Evolutionary conservation across 2,113 vertebrate species (phyloP).

Genomic region (Vanacampus margaritifer): DNA sequence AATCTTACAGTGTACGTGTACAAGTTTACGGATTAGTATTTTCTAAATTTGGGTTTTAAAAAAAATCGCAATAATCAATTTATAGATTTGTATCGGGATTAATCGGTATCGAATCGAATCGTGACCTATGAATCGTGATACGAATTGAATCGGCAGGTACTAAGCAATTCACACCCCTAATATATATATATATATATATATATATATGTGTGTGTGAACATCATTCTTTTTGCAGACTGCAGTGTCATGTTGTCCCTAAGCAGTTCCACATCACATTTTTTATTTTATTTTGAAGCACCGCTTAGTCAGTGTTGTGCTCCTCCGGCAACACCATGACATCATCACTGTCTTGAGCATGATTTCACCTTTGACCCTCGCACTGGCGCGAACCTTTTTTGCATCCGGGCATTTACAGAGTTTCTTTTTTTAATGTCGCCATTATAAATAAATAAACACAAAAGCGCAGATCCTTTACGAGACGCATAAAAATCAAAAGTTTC

Average conservation of each 20-base stretch:
- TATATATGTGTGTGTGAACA: too few species aligned
- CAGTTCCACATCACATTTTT: not conserved
- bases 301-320: not conserved
- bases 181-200: too few species aligned
- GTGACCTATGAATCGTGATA: too few species aligned
- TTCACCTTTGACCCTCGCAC: not conserved
- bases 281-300: not conserved
- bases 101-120: too few species aligned
- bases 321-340: not conserved
- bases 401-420: not conserved
- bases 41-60: too few species aligned
- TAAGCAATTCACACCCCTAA: too few species aligned
- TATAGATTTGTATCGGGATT: too few species aligned
- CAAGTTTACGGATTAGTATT: too few species aligned
- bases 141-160: too few species aligned
- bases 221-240: not conserved
- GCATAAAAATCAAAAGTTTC: not conserved
- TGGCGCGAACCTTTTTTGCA: not conserved
- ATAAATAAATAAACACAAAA: not conserved
- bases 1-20: too few species aligned
- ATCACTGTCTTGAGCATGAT: not conserved
- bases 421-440: not conserved
- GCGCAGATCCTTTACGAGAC: not conserved
- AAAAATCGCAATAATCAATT: too few species aligned
- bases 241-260: not conserved